Percentiles rank a stretch among this genome's conserved stretches.
phyloP scores from a whole-genome alignment of 2,113 vertebrate genomes.

The Perca fluviatilis region DNA sequence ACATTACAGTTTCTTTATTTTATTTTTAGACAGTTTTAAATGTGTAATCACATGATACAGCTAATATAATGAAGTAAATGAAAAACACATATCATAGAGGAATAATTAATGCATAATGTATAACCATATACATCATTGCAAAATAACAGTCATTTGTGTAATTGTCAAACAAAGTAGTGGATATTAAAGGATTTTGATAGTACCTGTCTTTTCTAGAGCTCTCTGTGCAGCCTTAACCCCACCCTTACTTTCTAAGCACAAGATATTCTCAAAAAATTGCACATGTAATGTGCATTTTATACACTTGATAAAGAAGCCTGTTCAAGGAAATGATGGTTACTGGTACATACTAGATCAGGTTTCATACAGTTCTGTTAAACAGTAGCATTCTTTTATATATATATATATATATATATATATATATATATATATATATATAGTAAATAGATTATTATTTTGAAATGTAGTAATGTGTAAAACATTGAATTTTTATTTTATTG shows the following conservation, averaged over 20 bases:
- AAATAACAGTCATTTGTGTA: slow-evolving; percentile 39
- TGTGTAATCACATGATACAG: slow-evolving; percentile 30
- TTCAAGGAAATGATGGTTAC: neutral
- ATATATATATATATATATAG: too few species aligned
- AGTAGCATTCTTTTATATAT: neutral
- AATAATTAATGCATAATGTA: slow-evolving; percentile 27
- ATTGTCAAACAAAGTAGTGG: slow-evolving; percentile 19
- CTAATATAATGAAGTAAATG: slow-evolving; percentile 22
- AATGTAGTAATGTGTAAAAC: neutral
- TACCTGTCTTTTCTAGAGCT: neutral
- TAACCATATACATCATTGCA: neutral
- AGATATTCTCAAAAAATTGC: neutral
- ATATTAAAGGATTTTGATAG: neutral
- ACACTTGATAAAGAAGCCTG: neutral
- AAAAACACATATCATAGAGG: slow-evolving; percentile 33
- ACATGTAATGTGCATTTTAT: neutral
- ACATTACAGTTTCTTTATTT: slow-evolving; percentile 25
- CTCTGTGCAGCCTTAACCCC: neutral
- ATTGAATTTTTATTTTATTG: neutral
- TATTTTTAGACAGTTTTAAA: slow-evolving; percentile 31
- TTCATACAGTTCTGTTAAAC: neutral
- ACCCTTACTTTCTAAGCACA: neutral
- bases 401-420: too few species aligned
- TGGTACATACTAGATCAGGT: neutral
- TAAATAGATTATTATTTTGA: neutral